Evolutionary conservation across 2,113 vertebrate genomes (phyloP).

Genomic region (Rhagologus leucostigma): DNA sequence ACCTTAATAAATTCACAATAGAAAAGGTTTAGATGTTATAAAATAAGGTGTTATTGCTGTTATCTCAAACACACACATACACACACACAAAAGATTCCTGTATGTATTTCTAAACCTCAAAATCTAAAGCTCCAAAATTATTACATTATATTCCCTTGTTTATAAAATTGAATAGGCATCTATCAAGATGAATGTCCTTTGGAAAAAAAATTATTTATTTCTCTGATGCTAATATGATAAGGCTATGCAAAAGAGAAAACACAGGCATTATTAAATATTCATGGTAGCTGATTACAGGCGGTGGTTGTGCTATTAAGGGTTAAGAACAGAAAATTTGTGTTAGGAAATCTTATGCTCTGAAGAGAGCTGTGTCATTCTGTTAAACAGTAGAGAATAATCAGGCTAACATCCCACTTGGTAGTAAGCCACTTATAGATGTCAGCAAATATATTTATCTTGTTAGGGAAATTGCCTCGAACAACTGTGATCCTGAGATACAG

Average conservation of each 20-base stretch:
- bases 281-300: background rate
- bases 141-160: background rate
- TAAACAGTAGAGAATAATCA: background rate
- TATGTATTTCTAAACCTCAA: background rate
- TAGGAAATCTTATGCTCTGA: background rate
- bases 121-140: background rate
- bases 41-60: background rate
- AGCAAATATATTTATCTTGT: slow-evolving; percentile 36
- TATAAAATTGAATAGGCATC: background rate
- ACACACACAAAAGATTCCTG: background rate
- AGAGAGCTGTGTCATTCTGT: background rate
- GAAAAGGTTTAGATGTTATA: background rate
- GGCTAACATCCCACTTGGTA: background rate
- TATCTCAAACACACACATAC: background rate
- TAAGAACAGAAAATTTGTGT: background rate
- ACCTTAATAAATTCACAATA: background rate
- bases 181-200: background rate
- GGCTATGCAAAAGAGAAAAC: background rate
- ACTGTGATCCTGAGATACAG: background rate
- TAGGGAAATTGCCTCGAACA: slow-evolving; percentile 19
- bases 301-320: background rate
- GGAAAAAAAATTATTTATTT: background rate
- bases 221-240: background rate
- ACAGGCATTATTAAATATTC: background rate
- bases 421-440: slow-evolving; percentile 13